phyloP scores from a whole-genome alignment of 2,888 invertebrate genomes.

The Alitta virens region DNA sequence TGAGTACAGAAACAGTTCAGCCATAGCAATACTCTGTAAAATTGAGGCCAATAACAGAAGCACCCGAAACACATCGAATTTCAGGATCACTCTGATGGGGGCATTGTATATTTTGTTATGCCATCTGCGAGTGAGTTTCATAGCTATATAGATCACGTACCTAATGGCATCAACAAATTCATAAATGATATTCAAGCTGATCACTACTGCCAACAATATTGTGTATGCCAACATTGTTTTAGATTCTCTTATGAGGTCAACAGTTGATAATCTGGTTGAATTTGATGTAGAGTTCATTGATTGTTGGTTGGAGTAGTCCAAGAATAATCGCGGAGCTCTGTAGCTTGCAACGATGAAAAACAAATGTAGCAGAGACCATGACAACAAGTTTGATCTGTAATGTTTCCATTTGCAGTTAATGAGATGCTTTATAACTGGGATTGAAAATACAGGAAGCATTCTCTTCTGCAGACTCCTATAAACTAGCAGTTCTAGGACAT shows the following conservation, averaged over 20 bases:
- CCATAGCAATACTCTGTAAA: too few species aligned
- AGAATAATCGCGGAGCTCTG: too few species aligned
- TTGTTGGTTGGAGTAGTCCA: too few species aligned
- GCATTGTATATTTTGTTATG: not conserved
- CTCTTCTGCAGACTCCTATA: not conserved
- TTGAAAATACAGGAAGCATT: not conserved
- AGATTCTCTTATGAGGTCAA: too few species aligned
- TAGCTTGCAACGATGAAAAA: not conserved
- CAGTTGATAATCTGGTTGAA: too few species aligned
- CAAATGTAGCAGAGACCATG: not conserved
- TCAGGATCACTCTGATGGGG: not conserved
- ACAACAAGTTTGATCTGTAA: not conserved
- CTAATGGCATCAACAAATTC: too few species aligned
- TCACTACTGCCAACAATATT: too few species aligned
- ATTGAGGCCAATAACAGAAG: not conserved
- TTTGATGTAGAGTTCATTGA: too few species aligned
- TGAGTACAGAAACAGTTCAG: not conserved
- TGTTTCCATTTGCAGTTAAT: conserved; percentile 1
- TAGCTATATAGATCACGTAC: too few species aligned
- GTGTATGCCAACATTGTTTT: too few species aligned
- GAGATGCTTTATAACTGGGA: not conserved
- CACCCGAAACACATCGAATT: not conserved
- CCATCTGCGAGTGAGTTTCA: too few species aligned
- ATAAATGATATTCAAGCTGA: too few species aligned
- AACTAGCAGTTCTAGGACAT: not conserved